Percentiles rank a stretch among this genome's conserved stretches.
phyloP scores from a whole-genome alignment of 2,113 vertebrate species.

The Amazona guildingii region DNA sequence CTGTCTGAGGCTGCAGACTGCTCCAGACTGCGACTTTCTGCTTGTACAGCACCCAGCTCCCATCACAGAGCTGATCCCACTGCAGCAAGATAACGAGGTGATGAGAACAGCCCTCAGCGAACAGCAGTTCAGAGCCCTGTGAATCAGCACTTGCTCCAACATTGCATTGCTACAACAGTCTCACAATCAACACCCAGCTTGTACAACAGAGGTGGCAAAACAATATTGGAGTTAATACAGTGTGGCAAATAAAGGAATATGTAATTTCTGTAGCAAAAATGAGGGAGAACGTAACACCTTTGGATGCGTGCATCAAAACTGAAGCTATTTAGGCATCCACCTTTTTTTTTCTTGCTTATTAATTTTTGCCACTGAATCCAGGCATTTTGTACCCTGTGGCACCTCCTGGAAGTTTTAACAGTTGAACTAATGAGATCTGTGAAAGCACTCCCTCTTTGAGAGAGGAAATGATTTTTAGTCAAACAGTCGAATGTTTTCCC shows the following conservation, averaged over 20 bases:
- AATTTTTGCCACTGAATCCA: not conserved
- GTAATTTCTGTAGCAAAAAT: not conserved
- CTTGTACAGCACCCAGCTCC: not conserved
- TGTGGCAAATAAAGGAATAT: not conserved
- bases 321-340: not conserved
- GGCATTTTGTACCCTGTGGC: not conserved
- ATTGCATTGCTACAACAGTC: not conserved
- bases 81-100: not conserved
- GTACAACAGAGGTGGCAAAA: not conserved
- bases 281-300: not conserved
- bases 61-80: not conserved
- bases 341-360: not conserved
- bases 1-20: not conserved
- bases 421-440: slow-evolving; percentile 24
- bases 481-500: slow-evolving; percentile 23
- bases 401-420: slow-evolving; percentile 30
- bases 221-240: not conserved
- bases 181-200: not conserved
- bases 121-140: not conserved
- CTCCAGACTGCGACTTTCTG: not conserved
- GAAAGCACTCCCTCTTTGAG: slow-evolving; percentile 25
- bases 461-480: slow-evolving; percentile 57
- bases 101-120: not conserved
- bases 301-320: fast-evolving
- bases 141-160: not conserved